Conservation (phyloP, 2,113 vertebrate species). For the Hypomesus transpacificus region DNA sequence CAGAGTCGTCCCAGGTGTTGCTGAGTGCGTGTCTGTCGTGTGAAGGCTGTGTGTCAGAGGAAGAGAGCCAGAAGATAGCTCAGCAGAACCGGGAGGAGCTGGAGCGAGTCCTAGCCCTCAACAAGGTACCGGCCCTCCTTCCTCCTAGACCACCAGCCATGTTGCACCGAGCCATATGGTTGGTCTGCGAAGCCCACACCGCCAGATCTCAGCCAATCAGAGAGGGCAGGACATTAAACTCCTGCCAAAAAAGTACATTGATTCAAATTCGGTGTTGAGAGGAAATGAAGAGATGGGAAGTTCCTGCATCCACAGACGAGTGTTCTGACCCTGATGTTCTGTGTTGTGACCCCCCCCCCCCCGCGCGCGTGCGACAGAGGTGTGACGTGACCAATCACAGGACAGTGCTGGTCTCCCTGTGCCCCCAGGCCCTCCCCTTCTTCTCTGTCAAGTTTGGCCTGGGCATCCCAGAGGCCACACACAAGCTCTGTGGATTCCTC, state of each 20-base stretch:
- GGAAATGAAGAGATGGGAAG: too few species aligned
- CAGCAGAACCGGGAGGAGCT: conserved; percentile 86
- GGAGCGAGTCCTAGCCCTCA: conserved; percentile 80
- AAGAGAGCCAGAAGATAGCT: conserved; percentile 83
- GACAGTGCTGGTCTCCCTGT: conserved; percentile 67
- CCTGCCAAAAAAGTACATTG: too few species aligned
- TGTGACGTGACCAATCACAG: conserved; percentile 72
- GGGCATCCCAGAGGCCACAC: conserved; percentile 80
- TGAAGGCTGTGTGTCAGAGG: conserved; percentile 84
- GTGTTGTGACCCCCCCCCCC: neutral
- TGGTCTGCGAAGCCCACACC: too few species aligned
- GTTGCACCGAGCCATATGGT: neutral
- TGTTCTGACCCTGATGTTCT: neutral
- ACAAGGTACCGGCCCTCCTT: conserved; percentile 76
- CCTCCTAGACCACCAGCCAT: neutral
- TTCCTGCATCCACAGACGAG: too few species aligned
- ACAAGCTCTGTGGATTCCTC: conserved; percentile 89
- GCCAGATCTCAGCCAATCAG: too few species aligned
- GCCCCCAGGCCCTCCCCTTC: conserved; percentile 75
- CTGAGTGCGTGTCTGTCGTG: conserved; percentile 93
- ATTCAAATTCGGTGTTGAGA: too few species aligned
- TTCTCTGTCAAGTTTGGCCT: conserved; percentile 88
- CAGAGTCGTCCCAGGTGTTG: conserved; percentile 77
- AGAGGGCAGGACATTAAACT: too few species aligned
- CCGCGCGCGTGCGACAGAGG: conserved; percentile 54